These are phyloP conservation scores for Onychostoma macrolepis DNA, from an alignment of 2,113 vertebrate genomes.

Conservation along the genomic window DNA sequence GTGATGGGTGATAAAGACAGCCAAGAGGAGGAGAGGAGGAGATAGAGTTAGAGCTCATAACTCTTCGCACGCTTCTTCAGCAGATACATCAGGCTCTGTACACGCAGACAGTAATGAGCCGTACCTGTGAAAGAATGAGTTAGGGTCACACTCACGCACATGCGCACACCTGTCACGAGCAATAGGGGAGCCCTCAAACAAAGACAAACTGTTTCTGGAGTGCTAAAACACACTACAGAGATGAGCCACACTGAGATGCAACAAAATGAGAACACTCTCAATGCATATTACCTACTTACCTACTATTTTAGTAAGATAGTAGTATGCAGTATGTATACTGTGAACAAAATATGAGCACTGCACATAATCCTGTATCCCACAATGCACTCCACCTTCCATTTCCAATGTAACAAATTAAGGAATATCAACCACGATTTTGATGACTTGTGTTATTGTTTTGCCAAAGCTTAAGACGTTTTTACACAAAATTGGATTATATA, in stretches of 20 bases:
- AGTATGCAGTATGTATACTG: background rate
- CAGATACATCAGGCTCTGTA: conserved; percentile 66
- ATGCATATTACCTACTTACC: background rate
- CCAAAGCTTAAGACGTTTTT: no score
- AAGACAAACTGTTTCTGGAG: conserved; percentile 31
- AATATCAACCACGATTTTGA: no score
- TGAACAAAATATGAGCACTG: background rate
- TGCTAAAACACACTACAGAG: background rate
- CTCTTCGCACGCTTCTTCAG: conserved; percentile 64
- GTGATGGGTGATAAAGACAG: conserved; percentile 71
- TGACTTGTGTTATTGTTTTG: no score
- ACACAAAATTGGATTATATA: background rate
- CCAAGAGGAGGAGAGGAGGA: conserved; percentile 66
- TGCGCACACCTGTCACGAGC: background rate
- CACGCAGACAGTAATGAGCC: conserved; percentile 58
- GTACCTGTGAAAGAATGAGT: conserved; percentile 62
- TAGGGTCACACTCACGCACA: conserved; percentile 44
- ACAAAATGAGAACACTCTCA: background rate
- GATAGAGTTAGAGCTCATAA: conserved; percentile 64
- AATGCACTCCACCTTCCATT: background rate
- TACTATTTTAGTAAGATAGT: background rate
- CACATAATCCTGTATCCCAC: background rate
- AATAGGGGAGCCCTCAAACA: background rate
- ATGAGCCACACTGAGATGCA: background rate
- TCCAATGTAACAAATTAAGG: background rate